phyloP scores from a whole-genome alignment of 2,113 vertebrate genomes.

The Raphicerus campestris region DNA sequence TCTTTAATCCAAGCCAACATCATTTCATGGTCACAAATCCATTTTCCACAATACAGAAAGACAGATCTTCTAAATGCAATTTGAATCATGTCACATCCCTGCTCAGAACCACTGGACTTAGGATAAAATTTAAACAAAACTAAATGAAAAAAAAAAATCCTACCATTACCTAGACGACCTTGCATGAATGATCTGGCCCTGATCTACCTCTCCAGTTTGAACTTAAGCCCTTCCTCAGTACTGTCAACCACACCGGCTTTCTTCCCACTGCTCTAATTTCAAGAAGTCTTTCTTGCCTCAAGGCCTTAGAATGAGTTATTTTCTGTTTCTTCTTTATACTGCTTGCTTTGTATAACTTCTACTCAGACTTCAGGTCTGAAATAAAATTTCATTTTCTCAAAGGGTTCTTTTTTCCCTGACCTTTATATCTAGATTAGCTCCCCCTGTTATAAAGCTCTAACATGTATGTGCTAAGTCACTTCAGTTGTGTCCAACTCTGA shows the following conservation, averaged over 20 bases:
- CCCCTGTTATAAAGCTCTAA: not conserved
- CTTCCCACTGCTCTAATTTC: not conserved
- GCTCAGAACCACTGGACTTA: not conserved
- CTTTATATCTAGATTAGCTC: not conserved
- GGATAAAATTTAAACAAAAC: slow-evolving; percentile 2
- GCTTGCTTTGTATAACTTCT: not conserved
- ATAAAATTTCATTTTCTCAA: slow-evolving; percentile 10
- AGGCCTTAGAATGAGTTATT: not conserved
- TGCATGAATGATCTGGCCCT: not conserved
- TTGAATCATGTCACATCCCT: not conserved
- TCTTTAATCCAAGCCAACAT: not conserved
- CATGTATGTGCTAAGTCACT: not conserved
- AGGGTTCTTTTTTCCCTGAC: not conserved
- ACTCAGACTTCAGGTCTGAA: not conserved
- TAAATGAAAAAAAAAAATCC: not conserved
- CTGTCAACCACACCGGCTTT: not conserved
- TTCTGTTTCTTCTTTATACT: slow-evolving; percentile 21
- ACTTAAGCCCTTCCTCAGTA: not conserved
- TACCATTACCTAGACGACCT: not conserved
- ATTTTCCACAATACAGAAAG: not conserved
- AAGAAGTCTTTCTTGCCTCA: not conserved
- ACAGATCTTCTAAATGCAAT: not conserved
- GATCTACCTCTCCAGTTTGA: not conserved
- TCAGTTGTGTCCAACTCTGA: not conserved
- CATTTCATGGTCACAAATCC: not conserved